Conservation (phyloP, 2,113 vertebrate species). For the Clarias macrocephalus region DNA sequence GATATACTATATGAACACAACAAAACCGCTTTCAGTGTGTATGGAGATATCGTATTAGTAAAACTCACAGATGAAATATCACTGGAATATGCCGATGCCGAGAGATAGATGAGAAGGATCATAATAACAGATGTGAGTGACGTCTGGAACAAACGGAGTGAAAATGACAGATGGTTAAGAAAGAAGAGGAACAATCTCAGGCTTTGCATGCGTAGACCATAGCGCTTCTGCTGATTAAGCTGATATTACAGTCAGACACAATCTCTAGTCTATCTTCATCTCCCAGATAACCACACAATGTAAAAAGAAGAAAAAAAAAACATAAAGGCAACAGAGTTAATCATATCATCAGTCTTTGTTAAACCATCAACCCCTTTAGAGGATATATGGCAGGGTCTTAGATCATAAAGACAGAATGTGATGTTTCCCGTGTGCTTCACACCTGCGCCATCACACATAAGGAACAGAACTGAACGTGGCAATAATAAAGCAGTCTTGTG, state of each 20-base stretch:
- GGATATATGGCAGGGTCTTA: constrained; percentile 1
- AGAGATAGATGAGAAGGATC: constrained; percentile 10
- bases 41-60: background rate
- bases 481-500: background rate
- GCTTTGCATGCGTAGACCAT: background rate
- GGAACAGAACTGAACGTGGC: background rate
- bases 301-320: background rate
- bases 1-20: background rate
- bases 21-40: background rate
- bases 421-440: constrained; percentile 6
- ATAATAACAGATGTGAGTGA: constrained; percentile 47
- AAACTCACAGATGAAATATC: constrained; percentile 14
- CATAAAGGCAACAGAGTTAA: constrained; percentile 19
- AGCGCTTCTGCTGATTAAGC: constrained; percentile 30
- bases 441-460: constrained; percentile 3
- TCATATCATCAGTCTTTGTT: constrained; percentile 31
- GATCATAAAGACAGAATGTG: constrained; percentile 31
- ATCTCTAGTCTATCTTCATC: constrained; percentile 21
- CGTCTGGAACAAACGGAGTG: constrained; percentile 48
- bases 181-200: constrained; percentile 11
- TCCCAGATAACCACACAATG: constrained; percentile 15
- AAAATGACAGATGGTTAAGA: constrained; percentile 47
- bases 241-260: background rate
- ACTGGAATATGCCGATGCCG: constrained; percentile 13
- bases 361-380: constrained; percentile 13